Conservation (phyloP, 1,140 invertebrate species). For the Trichomalopsis sarcophagae region DNA sequence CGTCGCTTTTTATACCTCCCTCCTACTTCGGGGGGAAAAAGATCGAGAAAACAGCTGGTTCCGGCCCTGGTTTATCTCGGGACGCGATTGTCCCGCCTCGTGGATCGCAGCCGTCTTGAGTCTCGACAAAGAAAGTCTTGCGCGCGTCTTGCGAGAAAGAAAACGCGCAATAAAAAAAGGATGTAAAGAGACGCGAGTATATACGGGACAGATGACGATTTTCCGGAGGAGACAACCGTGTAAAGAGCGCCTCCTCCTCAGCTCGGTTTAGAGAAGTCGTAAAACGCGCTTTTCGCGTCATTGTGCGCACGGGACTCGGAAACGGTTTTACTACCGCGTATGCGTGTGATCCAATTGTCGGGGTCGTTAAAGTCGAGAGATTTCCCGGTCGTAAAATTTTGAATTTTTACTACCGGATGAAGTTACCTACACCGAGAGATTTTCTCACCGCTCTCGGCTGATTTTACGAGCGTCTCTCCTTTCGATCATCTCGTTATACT, state of each 20-base stretch:
- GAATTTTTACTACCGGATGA: constrained; percentile 24
- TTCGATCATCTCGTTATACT: neutral
- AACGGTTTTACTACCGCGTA: constrained; percentile 28
- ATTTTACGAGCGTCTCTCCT: neutral
- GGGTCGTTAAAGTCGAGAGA: constrained; percentile 31
- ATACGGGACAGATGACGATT: constrained; percentile 29
- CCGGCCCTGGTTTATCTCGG: neutral
- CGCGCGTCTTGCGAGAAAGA: neutral
- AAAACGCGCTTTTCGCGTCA: neutral
- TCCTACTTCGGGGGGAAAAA: neutral
- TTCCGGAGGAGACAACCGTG: neutral
- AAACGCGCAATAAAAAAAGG: neutral
- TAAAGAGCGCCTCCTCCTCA: neutral
- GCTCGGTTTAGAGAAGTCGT: constrained; percentile 13
- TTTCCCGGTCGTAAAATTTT: constrained; percentile 37
- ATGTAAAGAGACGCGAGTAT: neutral
- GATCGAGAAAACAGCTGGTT: constrained; percentile 7
- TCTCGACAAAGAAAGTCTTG: neutral
- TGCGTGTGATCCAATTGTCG: constrained; percentile 8
- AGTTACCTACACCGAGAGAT: neutral
- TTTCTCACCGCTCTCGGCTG: neutral
- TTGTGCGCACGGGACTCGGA: neutral
- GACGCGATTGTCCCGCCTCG: constrained; percentile 4
- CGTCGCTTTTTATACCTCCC: neutral
- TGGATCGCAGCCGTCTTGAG: neutral